Evolutionary conservation across 2,113 vertebrate species (phyloP), one percentile per base, ranked within the genome.

Genomic region (Silurus asotus): DNA sequence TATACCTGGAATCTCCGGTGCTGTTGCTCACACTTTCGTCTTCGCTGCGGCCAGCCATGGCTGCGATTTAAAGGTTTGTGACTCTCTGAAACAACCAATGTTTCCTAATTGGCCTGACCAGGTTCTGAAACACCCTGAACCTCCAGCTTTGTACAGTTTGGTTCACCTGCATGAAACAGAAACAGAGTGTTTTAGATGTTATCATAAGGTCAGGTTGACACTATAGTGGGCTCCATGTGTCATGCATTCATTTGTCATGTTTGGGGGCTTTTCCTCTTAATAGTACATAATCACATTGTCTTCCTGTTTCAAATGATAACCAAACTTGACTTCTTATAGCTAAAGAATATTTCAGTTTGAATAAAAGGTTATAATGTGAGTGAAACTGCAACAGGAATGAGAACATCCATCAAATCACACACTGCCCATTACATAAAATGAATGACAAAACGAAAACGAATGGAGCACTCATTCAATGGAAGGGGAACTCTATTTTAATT

Each of bases 1-100:
- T n/a, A 92, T 96, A 99, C 98, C 98, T 99, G 92, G 98, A 98
- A 90, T 99, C 97, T 90, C 96, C 97, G 92, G 96, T 97, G 91
- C 96, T 98, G 93, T 99, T 99, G 95, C 96, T 97, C 91, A 96
- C 89, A 90, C 96, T 97, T 94, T 99, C 98, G 90, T 99, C 97
- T 94, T 99, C 98, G 91, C 96, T 98, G 88, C 97, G 97, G 90
- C 96, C 97, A 95, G 97, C 98, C 98, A 99, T 99, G 94, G 87
- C 92, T 88, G 91, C 89, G 90, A 89, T 89, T 84, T 86, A 85
- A 89, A 87, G 76, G 81, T n/a, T 86, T 83, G 89, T 84, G 86
- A 83, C 85, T 84, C 78, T 69, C 78, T 69, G 87, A 86, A 88
- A 79, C 59, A 74, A 86, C 61, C 56, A 76, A 86, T 87, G 80